Base-by-base conservation (phyloP, 2,888 invertebrate species). In the Teleiodes luculella region DNA sequence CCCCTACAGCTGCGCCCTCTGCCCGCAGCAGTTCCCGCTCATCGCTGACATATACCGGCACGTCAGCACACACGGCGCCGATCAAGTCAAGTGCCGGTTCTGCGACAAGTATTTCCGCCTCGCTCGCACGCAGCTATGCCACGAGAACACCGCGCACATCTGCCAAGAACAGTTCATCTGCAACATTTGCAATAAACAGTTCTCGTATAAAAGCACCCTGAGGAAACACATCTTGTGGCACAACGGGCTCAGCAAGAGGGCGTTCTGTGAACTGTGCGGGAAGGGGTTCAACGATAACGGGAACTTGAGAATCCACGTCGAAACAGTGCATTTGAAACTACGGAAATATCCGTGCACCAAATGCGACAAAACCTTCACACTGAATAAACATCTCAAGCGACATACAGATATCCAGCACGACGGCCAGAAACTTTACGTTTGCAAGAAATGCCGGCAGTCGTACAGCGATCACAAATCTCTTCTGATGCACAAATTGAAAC, bases 241-340 rank as follows among this genome's bases (percentile, higher is more conserved):
- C 39, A 49, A 54, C 5, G 68, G 67, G 0, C 52, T 13, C 0
- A 56, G 54, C 4, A 67, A 62, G 31, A 54, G 37, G n/a, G 55
- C 47, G 8, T 53, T 66, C 0, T 72, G 72, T 30, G 59, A 69
- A 3, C 16, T 62, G 1, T 72, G 72, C 45, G 68, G 68, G 0
- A 36, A 55, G 4, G 8, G 50, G 0, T 70, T 66, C 45, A 66
- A 68, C 45, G 66, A 69, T n/a, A 36, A 4, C 0, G 59, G 66
- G 0, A 67, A 69, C 36, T 20, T 72, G 18, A 56, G 43, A 0
- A 60, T 35, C 0, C 72, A 72, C 20, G 54, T 64, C 1, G 41
- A 39, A 1, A 54, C 59, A 0, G 70, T 70, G 0, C 72, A 72
- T 14, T 53, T 64, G 7, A 68, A 67, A 13, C 24, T 63, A 1